Conservation (phyloP, 2,113 vertebrate species). For the Antigone vipio region DNA sequence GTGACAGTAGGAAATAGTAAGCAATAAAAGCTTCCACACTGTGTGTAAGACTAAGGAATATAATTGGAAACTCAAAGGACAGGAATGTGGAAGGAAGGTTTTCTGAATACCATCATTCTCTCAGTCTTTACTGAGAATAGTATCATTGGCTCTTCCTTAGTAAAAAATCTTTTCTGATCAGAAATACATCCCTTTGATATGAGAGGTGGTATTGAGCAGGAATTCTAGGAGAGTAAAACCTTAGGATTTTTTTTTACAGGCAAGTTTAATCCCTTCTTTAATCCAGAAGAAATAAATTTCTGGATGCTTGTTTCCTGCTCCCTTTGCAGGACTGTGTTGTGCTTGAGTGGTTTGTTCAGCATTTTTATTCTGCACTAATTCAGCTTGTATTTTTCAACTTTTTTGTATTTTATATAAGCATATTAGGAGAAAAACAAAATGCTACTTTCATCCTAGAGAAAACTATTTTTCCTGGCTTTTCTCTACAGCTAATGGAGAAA, state of each 20-base stretch:
- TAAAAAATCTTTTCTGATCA: background rate
- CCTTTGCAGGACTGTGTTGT: background rate
- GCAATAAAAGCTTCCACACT: background rate
- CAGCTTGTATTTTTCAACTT: background rate
- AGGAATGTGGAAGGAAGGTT: background rate
- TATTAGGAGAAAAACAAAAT: background rate
- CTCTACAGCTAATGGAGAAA: background rate
- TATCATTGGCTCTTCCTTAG: background rate
- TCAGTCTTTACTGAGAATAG: background rate
- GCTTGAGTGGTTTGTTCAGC: background rate
- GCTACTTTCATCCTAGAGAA: background rate
- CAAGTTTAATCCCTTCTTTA: background rate
- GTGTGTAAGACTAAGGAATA: background rate
- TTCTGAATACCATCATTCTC: background rate
- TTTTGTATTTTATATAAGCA: background rate
- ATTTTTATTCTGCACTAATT: background rate
- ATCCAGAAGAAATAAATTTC: background rate
- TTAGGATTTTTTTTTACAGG: background rate
- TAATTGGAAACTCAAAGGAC: background rate
- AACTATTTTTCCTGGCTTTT: background rate
- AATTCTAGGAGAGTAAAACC: background rate
- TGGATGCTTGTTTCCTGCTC: background rate
- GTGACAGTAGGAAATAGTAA: background rate
- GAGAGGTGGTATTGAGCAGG: background rate
- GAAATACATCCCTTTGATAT: background rate